These are phyloP conservation scores for Amphiprion percula DNA, from an alignment of 2,113 vertebrate species.

Conservation along the genomic window DNA sequence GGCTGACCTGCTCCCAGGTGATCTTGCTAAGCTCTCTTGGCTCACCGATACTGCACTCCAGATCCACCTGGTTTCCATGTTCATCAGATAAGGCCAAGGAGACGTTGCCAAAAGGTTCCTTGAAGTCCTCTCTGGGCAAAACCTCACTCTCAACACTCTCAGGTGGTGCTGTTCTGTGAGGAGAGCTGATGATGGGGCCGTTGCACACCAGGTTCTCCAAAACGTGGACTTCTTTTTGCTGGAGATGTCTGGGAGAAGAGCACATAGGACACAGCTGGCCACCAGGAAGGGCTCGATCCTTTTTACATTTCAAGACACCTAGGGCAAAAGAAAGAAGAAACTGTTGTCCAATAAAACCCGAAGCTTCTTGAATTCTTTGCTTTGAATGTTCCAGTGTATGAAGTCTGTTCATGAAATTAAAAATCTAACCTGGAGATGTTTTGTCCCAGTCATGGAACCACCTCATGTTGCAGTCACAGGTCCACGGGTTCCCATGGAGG, in stretches of 20 bases:
- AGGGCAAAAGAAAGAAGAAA: not conserved
- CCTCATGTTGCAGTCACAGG: slow-evolving; percentile 89
- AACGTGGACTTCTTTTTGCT: slow-evolving; percentile 80
- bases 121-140: slow-evolving; percentile 70
- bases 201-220: slow-evolving; percentile 82
- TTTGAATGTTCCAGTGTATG: too few relatives aligned
- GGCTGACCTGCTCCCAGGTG: slow-evolving; percentile 82
- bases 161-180: slow-evolving; percentile 58
- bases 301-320: slow-evolving; percentile 95
- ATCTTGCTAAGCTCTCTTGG: slow-evolving; percentile 73
- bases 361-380: not conserved
- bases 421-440: slow-evolving; percentile 83
- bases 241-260: slow-evolving; percentile 82
- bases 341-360: not conserved
- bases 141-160: slow-evolving; percentile 69
- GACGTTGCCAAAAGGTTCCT: slow-evolving; percentile 82
- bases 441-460: slow-evolving; percentile 88
- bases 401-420: not conserved
- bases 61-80: slow-evolving; percentile 88
- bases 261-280: slow-evolving; percentile 90
- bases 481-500: slow-evolving; percentile 93
- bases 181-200: slow-evolving; percentile 84
- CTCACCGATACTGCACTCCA: slow-evolving; percentile 84
- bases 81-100: slow-evolving; percentile 90
- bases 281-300: slow-evolving; percentile 87